Base-by-base conservation (phyloP, 2,888 invertebrate species). In the Drosophila peninsularis region DNA sequence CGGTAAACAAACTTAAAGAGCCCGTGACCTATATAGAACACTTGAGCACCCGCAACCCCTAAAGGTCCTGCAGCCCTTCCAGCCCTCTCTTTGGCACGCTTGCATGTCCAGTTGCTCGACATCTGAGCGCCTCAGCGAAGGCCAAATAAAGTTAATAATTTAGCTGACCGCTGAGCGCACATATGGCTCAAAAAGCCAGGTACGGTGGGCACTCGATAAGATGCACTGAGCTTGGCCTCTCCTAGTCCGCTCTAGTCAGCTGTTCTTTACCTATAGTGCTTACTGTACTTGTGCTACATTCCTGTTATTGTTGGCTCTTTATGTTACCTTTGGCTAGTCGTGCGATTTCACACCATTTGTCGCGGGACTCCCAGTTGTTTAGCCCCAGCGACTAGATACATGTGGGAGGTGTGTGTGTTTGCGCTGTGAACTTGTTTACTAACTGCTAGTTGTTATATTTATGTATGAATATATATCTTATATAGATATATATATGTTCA, bases 1-100 rank as follows among this genome's bases (percentile, higher is more conserved):
- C 60, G 70, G 82, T 83, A 85, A 83, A 78, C 82, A 78, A 82
- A 82, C 82, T 64, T 68, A 58, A 74, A 72, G 76, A 69, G 67
- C 78, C 70, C 78, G 71, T 82, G 86, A 82, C 86, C 82, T 62
- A 85, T 72, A 74, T 82, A 80, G 7, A 34, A 1, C 21, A 45
- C 17, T 52, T 19, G 36, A 24, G 52, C 52, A 37, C 36, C 50
- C 6, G 24, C 17, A 34, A 34, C 34, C 24, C 24, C 24, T 21
- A 44, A 7, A 0, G 19, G 7, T 19, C 32, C n/a, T 24, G 39
- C n/a, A 14, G 54, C 47, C 19, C 27, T n/a, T n/a, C 24, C 5
- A 24, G 3, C 24, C 24, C 4, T 4, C 13, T 13, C 30, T 41
- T 2, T 21, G 54, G 14, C 41, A 64, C 39, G 66, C 76, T 82